Evolutionary conservation across 2,113 vertebrate genomes (phyloP).

Genomic region (Pseudonaja textilis): DNA sequence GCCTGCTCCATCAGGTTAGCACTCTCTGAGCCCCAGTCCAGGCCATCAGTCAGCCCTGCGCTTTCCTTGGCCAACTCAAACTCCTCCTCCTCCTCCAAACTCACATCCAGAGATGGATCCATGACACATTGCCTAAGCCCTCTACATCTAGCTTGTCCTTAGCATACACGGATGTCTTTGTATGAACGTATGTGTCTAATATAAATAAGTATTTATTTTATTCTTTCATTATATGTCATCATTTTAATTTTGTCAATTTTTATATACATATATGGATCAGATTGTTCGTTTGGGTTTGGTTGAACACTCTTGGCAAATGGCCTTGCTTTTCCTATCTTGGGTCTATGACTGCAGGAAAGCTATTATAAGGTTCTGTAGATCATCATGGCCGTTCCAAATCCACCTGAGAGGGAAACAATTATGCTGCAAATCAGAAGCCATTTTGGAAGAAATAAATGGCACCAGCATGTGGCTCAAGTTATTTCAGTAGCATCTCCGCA

Average conservation of each 20-base stretch:
- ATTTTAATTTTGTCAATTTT: too few relatives aligned
- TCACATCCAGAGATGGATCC: too few relatives aligned
- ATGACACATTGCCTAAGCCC: not conserved
- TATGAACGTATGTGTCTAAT: not conserved
- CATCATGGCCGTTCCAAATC: not conserved
- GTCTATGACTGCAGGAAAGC: not conserved
- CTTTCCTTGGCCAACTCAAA: not conserved
- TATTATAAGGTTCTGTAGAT: not conserved
- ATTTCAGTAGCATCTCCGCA: conserved; percentile 19
- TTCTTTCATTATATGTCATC: not conserved
- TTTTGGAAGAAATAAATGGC: conserved; percentile 7
- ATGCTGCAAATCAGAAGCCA: conserved; percentile 5
- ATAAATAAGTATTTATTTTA: not conserved
- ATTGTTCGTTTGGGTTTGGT: too few relatives aligned
- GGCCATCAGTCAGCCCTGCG: not conserved
- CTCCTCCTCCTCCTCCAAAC: too few relatives aligned
- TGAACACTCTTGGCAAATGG: not conserved
- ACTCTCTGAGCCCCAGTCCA: not conserved
- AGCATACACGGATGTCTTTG: not conserved
- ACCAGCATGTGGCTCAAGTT: not conserved
- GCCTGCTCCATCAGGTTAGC: not conserved
- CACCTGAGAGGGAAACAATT: not conserved
- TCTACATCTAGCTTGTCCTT: not conserved
- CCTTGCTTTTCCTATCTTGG: not conserved
- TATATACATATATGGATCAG: too few relatives aligned